Evolutionary conservation across 1,140 invertebrate species (phyloP).

Genomic region (Copidosoma floridanum): DNA sequence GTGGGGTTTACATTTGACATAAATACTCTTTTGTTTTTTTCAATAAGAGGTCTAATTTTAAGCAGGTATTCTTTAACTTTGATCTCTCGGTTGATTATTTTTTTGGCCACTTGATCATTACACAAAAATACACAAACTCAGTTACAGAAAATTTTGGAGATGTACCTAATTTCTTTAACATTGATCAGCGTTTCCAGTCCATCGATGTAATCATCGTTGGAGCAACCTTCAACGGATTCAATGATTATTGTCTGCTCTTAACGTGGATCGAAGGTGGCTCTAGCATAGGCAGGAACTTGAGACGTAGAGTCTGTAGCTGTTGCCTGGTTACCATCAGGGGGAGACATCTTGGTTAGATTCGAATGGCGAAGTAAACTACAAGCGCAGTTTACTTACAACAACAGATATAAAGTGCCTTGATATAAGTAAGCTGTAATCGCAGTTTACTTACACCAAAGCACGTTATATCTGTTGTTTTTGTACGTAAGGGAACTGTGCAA

Average conservation of each 20-base stretch:
- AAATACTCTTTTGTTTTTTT: conserved; percentile 8
- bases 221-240: neutral
- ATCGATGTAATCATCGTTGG: neutral
- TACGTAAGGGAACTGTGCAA: too few species aligned
- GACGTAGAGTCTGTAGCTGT: too few species aligned
- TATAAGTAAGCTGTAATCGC: too few species aligned
- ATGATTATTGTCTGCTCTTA: neutral
- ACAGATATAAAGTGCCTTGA: too few species aligned
- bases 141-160: neutral
- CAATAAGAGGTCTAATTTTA: neutral
- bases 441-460: too few species aligned
- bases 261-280: neutral
- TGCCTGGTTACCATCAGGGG: too few species aligned
- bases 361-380: too few species aligned
- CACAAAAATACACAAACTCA: neutral
- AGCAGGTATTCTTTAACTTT: neutral
- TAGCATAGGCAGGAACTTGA: too few species aligned
- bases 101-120: neutral
- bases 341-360: too few species aligned
- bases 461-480: too few species aligned
- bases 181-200: neutral
- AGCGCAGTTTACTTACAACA: too few species aligned
- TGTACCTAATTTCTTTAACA: neutral
- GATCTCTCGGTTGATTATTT: neutral
- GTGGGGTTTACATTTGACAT: neutral